These are phyloP conservation scores for Ethmia dodecea DNA, from an alignment of 2,888 invertebrate species.

Conservation along the genomic window DNA sequence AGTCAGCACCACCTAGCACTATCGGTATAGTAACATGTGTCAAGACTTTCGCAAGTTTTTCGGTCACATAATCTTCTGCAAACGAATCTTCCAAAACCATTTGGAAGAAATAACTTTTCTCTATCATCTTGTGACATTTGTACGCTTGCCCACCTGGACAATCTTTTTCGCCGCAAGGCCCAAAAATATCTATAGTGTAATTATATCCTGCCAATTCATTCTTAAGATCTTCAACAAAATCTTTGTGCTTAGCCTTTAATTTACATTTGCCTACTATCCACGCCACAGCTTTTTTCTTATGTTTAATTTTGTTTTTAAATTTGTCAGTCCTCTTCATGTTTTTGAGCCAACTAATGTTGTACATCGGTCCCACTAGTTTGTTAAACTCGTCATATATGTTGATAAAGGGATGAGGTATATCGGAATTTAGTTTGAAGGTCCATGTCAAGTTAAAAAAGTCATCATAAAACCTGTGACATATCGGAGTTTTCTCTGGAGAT, in stretches of 20 bases:
- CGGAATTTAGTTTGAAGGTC: constrained; percentile 60
- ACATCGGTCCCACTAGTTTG: constrained; percentile 42
- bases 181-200: constrained; percentile 45
- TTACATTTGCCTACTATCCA: constrained; percentile 51
- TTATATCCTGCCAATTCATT: constrained; percentile 48
- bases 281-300: constrained; percentile 49
- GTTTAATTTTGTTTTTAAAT: constrained; percentile 14
- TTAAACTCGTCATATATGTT: constrained; percentile 36
- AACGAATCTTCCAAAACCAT: constrained; percentile 52
- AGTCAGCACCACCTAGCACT: constrained; percentile 44
- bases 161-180: constrained; percentile 44
- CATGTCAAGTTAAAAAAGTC: constrained; percentile 66
- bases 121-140: constrained; percentile 47
- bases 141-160: constrained; percentile 34
- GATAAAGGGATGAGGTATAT: constrained; percentile 51
- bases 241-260: constrained; percentile 37
- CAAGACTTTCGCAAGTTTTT: constrained; percentile 43
- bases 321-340: constrained; percentile 32
- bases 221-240: constrained; percentile 39
- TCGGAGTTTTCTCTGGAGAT: constrained; percentile 40
- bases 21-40: constrained; percentile 48
- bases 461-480: constrained; percentile 47
- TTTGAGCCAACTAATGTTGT: constrained; percentile 35
- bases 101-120: constrained; percentile 50
- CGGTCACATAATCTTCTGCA: constrained; percentile 49